Conservation (phyloP, 2,113 vertebrate genomes). For the Trogon surrucura region DNA sequence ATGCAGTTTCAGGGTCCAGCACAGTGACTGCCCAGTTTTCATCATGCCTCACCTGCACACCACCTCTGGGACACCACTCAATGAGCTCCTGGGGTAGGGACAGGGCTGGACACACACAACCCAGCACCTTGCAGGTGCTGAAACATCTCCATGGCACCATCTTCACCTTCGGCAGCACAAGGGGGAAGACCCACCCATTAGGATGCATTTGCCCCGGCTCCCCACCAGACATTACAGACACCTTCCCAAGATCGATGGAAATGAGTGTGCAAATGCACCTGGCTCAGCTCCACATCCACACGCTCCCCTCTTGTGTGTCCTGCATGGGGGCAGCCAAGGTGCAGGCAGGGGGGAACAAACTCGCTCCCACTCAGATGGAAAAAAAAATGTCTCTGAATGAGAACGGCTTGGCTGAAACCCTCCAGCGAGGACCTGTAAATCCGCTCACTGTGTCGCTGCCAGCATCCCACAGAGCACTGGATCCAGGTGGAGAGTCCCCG, state of each 20-base stretch:
- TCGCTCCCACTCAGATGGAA: not conserved
- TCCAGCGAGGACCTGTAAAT: not conserved
- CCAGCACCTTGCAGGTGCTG: not conserved
- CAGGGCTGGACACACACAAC: not conserved
- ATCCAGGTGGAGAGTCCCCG: conserved; percentile 1
- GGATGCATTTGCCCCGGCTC: not conserved
- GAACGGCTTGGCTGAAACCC: not conserved
- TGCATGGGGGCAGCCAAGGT: not conserved
- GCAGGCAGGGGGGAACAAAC: not conserved
- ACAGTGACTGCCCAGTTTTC: not conserved
- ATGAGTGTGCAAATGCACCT: fast-evolving
- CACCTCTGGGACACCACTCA: not conserved
- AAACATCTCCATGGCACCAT: fast-evolving
- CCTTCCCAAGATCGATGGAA: not conserved
- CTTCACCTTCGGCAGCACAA: not conserved
- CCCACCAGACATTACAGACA: fast-evolving
- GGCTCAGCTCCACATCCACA: fast-evolving
- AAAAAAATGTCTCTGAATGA: not conserved
- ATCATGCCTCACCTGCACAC: fast-evolving
- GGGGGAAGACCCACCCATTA: not conserved
- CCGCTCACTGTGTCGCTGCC: not conserved
- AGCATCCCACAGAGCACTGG: not conserved
- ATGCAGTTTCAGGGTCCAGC: fast-evolving
- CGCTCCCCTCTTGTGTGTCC: fast-evolving
- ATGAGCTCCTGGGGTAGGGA: not conserved